A percentile compares a stretch with the other conserved stretches of the same genome.
Evolutionary conservation across 2,113 vertebrate genomes (phyloP).

Genomic region (Etheostoma spectabile): DNA sequence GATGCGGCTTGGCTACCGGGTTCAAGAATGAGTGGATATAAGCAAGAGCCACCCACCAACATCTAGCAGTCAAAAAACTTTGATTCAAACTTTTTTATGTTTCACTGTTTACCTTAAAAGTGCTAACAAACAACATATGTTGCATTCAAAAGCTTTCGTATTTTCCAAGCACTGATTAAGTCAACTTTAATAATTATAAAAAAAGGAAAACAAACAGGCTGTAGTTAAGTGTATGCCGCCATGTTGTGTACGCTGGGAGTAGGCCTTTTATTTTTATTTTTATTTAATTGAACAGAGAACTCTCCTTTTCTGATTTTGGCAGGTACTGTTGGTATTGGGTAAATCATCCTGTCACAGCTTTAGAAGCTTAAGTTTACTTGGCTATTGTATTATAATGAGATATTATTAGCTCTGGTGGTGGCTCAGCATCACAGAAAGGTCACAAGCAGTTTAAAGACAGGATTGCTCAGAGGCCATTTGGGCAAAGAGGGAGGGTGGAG

Average conservation of each 20-base stretch:
- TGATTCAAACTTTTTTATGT: constrained; percentile 41
- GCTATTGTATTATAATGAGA: constrained; percentile 61
- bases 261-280: not conserved
- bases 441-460: constrained; percentile 46
- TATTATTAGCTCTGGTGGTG: constrained; percentile 62
- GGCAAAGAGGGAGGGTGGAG: constrained; percentile 41
- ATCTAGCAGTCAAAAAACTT: constrained; percentile 41
- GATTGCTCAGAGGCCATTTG: constrained; percentile 38
- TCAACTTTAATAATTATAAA: constrained; percentile 13
- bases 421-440: constrained; percentile 61
- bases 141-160: constrained; percentile 2
- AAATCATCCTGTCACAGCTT: constrained; percentile 48
- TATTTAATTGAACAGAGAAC: constrained; percentile 15
- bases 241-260: not conserved
- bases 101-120: constrained; percentile 40
- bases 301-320: constrained; percentile 32
- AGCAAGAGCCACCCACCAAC: constrained; percentile 38
- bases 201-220: not conserved
- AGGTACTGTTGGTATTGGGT: constrained; percentile 17
- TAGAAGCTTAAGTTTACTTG: constrained; percentile 28
- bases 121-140: constrained; percentile 69
- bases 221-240: not conserved
- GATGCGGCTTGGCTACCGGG: constrained; percentile 57
- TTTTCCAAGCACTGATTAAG: constrained; percentile 25
- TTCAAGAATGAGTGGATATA: constrained; percentile 45